Evolutionary conservation across 2,888 invertebrate species (phyloP), one percentile per base, ranked within the genome.

Genomic region (Spisula solida): DNA sequence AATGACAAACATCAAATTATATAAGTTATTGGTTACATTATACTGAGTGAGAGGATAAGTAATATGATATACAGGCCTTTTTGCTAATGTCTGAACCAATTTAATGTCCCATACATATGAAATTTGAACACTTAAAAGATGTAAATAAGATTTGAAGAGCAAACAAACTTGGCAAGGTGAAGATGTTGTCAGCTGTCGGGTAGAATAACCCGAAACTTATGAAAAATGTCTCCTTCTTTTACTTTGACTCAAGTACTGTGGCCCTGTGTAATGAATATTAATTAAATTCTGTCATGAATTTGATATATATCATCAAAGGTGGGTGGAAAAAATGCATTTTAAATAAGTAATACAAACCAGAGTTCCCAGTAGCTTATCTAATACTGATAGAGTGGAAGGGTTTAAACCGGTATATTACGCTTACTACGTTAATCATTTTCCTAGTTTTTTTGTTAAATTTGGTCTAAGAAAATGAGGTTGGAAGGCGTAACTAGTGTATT

Each of bases 71-170:
- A 31, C 31, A 41, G 41, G 16, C 75, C 29, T 31, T 75, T 75
- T 34, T 75, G 75, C 75, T 75, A 16, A 31, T 75, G 75, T 34
- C 75, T 31, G 31, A 75, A 34, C 34, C 75, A 75, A 75, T 75
- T 75, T 75, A 75, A 16, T 34, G 31, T 31, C 31, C 31, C 29
- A 75, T 34, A 18, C 75, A 14, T 75, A 34, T 75, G 75, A 75
- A 75, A 75, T 75, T 31, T 75, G 31, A 70, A 75, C 75, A 75
- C 34, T 31, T 31, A 75, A 75, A 75, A 34, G 75, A 75, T 75
- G 75, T 31, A 31, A 75, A 75, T 75, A 31, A 31, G 75, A 34
- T 75, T 75, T 31, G 25, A 60, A 75, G 75, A 75, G 75, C 34
- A 75, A 75, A 31, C 75, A 75, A 75, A 75, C 75, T 18, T 75